Evolutionary conservation across 2,797 vertebrate genomes (phyloP).

Genomic region (Holocentrus rufus): DNA sequence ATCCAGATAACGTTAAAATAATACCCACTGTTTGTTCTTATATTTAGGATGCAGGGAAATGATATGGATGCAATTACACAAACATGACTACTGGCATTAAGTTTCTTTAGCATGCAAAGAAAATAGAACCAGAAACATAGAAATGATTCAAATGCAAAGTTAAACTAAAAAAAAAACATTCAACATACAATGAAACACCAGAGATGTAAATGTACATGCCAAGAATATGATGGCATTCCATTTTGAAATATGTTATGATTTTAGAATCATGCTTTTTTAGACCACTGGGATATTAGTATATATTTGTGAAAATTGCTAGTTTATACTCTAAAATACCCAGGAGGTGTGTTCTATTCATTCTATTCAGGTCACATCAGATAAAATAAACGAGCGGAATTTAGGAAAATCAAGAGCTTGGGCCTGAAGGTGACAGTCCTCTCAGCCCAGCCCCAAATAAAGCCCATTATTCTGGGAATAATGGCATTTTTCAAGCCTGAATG

Average conservation of each 20-base stretch:
- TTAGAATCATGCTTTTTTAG: conserved; percentile 25
- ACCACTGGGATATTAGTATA: neutral
- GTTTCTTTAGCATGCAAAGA: conserved; percentile 56
- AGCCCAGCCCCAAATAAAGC: neutral
- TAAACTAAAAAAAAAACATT: neutral
- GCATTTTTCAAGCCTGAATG: neutral
- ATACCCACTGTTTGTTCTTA: neutral
- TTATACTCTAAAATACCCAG: neutral
- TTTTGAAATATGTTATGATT: neutral
- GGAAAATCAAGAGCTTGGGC: neutral
- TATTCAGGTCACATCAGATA: neutral
- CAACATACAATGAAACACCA: conserved; percentile 18
- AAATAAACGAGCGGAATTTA: neutral
- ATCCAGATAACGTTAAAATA: neutral
- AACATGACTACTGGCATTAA: conserved; percentile 25
- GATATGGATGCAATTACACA: conserved; percentile 34
- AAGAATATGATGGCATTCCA: conserved; percentile 28
- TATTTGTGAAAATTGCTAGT: neutral
- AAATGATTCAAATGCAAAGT: conserved; percentile 22
- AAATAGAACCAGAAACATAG: conserved; percentile 28
- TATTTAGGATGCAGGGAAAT: conserved; percentile 49
- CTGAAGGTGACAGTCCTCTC: neutral
- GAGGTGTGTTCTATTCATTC: too few species aligned
- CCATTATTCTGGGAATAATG: too few species aligned
- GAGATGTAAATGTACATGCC: conserved; percentile 37